phyloP scores from a whole-genome alignment of 2,888 invertebrate genomes.

The Drosophila hamatofila region DNA sequence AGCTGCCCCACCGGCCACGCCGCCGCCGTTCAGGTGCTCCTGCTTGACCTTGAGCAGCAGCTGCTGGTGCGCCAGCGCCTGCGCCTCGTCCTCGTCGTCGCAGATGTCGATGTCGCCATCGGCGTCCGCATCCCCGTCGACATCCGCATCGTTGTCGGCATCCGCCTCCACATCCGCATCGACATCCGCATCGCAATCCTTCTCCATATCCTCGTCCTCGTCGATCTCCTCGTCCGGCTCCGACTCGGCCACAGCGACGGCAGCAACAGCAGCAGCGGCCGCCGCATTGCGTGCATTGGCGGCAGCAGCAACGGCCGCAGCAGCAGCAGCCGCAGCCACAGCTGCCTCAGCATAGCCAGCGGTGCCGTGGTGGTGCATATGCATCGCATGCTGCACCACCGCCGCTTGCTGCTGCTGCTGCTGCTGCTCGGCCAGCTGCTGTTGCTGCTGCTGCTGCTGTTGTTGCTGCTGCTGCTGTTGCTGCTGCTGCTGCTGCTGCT shows the following conservation, averaged over 20 bases:
- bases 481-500: conserved; percentile 51
- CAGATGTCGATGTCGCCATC: conserved; percentile 82
- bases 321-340: conserved; percentile 68
- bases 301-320: conserved; percentile 67
- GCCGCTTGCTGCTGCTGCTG: conserved; percentile 67
- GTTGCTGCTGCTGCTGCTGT: conserved; percentile 68
- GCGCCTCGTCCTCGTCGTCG: conserved; percentile 77
- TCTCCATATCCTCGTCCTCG: conserved; percentile 63
- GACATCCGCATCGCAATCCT: conserved; percentile 38
- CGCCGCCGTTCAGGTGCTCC: conserved; percentile 56
- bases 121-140: conserved; percentile 40
- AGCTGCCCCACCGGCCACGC: conserved; percentile 23
- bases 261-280: conserved; percentile 56
- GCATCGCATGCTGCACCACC: conserved; percentile 55
- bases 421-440: conserved; percentile 50
- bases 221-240: conserved; percentile 62
- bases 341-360: conserved; percentile 71
- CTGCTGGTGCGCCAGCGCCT: conserved; percentile 62
- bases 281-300: conserved; percentile 66
- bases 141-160: conserved; percentile 30
- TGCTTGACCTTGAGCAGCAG: conserved; percentile 74
- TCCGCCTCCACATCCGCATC: conserved; percentile 34
- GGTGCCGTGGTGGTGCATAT: conserved; percentile 63
- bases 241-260: conserved; percentile 55
- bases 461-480: conserved; percentile 72